Base-by-base conservation (phyloP, 2,888 invertebrate genomes). In the Empis livida region DNA sequence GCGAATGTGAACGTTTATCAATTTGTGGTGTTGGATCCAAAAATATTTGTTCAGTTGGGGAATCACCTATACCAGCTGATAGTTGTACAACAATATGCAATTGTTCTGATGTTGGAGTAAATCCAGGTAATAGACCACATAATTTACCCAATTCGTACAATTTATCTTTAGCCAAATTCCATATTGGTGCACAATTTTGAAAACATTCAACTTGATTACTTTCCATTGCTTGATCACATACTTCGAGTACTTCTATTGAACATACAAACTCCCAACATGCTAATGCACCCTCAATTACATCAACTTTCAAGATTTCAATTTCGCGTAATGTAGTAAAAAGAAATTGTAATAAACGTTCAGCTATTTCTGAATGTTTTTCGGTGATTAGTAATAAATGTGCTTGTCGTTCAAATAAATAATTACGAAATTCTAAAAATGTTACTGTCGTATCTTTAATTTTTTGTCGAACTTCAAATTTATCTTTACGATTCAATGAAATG, bases 221-320 rank as follows among this genome's bases (percentile, higher is more conserved):
- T 57, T 77, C 76, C 56, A 80, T 75, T 40, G 77, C 74, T 48
- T 77, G 73, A 56, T 87, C 84, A 64, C 91, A 91, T 2, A 85
- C 82, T 44, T 86, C 79, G 46, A 95, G 69, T 2, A 92, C 88
- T 70, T 95, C 94, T 49, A 92, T 75, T 51, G 89, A 87, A 50
- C 91, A 92, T 1, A 95, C 76, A 61, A 93, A 91, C 49, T 92
- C 82, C 95, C 95, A 96, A 63, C 92, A 93, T 31, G 87, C 81
- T 2, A 89, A 73, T 0, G 93, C 88, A 35, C 95, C 95, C 16
- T 80, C 79, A 27, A 87, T 85, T 46, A 82, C 77, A 43, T 75
- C 75, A 20, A 92, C 80, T 61, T 90, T 87, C 16, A 96, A 72
- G 37, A 91, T 75, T 23, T 80, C 76, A 44, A 95, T 68, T 69